phyloP scores from a whole-genome alignment of 2,797 vertebrate genomes.

The Typhlichthys subterraneus region DNA sequence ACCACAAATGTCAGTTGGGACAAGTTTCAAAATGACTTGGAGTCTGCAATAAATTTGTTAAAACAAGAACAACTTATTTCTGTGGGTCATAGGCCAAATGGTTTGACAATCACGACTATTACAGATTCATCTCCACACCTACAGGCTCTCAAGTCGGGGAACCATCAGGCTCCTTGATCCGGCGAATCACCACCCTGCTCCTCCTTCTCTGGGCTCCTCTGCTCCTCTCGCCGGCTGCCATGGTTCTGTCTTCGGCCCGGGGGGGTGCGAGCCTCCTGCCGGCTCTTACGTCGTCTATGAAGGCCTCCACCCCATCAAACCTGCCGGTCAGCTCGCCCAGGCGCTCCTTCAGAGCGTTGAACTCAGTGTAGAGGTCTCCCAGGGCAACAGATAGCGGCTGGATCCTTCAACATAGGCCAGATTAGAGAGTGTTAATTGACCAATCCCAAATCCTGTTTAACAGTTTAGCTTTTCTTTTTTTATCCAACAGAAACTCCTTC shows the following conservation, averaged over 20 bases:
- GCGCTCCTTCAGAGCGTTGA: constrained; percentile 81
- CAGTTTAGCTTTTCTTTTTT: no score
- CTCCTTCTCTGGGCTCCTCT: constrained; percentile 46
- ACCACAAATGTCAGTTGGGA: no score
- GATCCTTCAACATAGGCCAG: constrained; percentile 69
- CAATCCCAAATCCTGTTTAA: no score
- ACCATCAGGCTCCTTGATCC: constrained; percentile 50
- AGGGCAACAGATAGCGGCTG: constrained; percentile 82
- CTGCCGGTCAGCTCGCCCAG: constrained; percentile 75
- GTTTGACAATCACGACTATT: no score
- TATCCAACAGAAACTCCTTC: no score
- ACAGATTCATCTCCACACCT: background rate
- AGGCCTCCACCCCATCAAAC: constrained; percentile 79
- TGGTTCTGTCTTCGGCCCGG: background rate
- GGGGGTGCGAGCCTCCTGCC: constrained; percentile 38
- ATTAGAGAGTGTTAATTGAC: background rate
- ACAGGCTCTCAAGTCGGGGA: constrained; percentile 24
- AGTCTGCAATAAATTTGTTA: no score
- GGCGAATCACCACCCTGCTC: constrained; percentile 63
- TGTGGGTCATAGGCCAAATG: no score
- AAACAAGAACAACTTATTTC: no score
- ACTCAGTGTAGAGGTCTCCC: constrained; percentile 83
- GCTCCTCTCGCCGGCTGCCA: background rate
- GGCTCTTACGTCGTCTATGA: constrained; percentile 74
- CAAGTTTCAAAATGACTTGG: no score